Conservation (phyloP, 2,113 vertebrate species). For the Dicaeum eximium region DNA sequence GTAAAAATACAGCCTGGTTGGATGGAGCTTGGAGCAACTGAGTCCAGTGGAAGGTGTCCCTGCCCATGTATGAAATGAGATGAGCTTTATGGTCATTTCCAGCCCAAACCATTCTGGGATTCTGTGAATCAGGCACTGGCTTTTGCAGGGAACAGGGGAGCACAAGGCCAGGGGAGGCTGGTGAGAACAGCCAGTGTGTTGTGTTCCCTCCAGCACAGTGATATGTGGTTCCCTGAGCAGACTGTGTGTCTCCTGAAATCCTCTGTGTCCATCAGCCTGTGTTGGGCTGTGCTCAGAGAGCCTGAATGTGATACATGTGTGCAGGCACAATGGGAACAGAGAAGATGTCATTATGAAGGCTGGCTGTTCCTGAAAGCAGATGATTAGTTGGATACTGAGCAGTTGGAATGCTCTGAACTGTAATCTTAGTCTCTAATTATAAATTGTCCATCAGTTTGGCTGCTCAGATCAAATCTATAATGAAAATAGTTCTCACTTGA, state of each 20-base stretch:
- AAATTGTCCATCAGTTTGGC: background rate
- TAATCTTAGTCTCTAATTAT: background rate
- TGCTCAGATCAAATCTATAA: background rate
- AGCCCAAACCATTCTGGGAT: background rate
- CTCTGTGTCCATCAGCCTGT: background rate
- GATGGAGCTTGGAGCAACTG: background rate
- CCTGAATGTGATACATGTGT: background rate
- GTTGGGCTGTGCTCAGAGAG: background rate
- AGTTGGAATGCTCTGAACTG: slow-evolving; percentile 6
- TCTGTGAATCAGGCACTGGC: background rate
- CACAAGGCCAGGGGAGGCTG: background rate
- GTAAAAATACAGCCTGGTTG: background rate
- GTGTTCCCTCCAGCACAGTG: background rate
- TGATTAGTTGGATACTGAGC: slow-evolving; percentile 1
- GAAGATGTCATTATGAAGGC: background rate
- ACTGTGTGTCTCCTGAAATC: background rate
- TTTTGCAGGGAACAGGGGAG: background rate
- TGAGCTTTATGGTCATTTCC: background rate
- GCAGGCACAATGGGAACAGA: background rate
- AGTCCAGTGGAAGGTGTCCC: background rate
- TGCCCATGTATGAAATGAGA: background rate
- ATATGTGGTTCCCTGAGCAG: background rate
- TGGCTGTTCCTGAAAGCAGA: background rate
- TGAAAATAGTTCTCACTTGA: background rate
- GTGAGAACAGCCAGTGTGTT: background rate